Conservation (phyloP, 2,797 vertebrate genomes). For the Enoplosus armatus region DNA sequence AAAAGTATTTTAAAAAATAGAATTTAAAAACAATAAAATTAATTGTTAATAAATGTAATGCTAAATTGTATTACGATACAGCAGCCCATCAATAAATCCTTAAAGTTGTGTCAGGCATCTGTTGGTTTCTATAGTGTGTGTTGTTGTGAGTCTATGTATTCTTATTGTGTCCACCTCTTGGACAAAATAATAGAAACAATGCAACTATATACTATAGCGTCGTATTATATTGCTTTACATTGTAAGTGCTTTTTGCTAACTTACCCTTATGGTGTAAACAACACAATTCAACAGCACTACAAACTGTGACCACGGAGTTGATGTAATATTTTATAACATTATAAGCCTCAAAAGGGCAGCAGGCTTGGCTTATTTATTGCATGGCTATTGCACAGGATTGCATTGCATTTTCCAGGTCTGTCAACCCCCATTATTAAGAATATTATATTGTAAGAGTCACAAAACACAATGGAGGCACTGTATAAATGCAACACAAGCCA, state of each 20-base stretch:
- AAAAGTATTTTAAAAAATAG: background rate
- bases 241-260: background rate
- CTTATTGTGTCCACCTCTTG: background rate
- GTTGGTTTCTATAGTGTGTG: background rate
- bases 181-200: background rate
- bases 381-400: slow-evolving; percentile 45
- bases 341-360: background rate
- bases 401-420: slow-evolving; percentile 40
- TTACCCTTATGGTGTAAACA: background rate
- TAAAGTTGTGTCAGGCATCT: background rate
- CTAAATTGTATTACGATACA: background rate
- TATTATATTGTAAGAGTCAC: slow-evolving; percentile 1
- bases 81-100: background rate
- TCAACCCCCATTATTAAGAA: slow-evolving; percentile 40
- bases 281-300: background rate
- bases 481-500: background rate
- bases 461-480: background rate
- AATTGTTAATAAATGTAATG: background rate
- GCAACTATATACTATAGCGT: background rate
- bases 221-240: background rate
- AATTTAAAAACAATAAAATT: background rate
- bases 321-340: slow-evolving; percentile 26
- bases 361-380: slow-evolving; percentile 33
- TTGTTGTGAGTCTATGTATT: background rate
- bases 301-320: slow-evolving; percentile 3